These are phyloP conservation scores for Eriocheir sinensis DNA, from an alignment of 1,140 invertebrate genomes.

Conservation along the genomic window DNA sequence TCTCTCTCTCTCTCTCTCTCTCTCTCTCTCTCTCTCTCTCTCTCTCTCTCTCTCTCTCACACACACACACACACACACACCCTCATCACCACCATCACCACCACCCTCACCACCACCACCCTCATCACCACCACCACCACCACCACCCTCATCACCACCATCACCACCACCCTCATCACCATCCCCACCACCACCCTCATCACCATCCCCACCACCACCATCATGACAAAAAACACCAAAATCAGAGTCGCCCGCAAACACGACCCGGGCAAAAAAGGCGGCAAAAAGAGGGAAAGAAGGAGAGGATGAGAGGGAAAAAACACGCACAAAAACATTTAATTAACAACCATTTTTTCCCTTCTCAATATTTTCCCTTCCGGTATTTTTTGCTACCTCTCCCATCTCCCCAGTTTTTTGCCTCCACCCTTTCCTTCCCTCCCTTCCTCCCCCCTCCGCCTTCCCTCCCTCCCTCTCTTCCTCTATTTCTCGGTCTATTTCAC, in stretches of 20 bases:
- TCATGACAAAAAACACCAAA: neutral
- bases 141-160: neutral
- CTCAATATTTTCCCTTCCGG: neutral
- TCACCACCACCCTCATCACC: too few species aligned
- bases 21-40: too few species aligned
- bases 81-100: neutral
- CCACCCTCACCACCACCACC: neutral
- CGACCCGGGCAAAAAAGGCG: neutral
- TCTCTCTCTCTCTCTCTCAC: too few species aligned
- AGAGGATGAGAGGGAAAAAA: neutral
- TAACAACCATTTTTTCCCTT: neutral
- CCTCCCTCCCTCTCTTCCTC: neutral
- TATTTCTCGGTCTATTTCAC: neutral
- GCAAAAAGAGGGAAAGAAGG: neutral
- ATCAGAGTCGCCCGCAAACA: neutral
- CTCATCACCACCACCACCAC: neutral
- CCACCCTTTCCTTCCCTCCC: neutral
- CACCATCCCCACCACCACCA: neutral
- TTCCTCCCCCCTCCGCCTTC: neutral
- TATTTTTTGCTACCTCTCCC: neutral
- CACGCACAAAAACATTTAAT: neutral
- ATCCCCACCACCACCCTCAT: neutral
- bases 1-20: too few species aligned
- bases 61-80: neutral
- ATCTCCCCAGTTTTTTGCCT: neutral